A percentile compares a stretch with the other conserved stretches of the same genome.
Evolutionary conservation across 92 coral and sea anemone species (phyloP).

Genomic region (Phenganax subtilis): DNA sequence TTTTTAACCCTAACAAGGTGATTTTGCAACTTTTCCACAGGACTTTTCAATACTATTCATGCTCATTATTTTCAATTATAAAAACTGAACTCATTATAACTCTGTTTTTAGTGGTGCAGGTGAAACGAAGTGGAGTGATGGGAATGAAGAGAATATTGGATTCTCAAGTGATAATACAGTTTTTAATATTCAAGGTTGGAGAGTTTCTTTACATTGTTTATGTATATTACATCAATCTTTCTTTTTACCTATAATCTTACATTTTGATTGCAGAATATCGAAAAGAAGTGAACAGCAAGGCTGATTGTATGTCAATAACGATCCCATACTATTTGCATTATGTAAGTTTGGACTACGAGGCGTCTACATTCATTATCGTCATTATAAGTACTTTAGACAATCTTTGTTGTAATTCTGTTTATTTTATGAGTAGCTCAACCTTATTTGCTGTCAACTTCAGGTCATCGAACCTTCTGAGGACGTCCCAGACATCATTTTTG

Average conservation of each 20-base stretch:
- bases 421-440: background rate
- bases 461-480: conserved; percentile 30
- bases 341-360: conserved; percentile 51
- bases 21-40: background rate
- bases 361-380: background rate
- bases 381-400: background rate
- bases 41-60: background rate
- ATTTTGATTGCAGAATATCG: background rate
- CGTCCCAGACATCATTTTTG: conserved; percentile 22
- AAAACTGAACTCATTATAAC: background rate
- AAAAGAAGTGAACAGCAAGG: background rate
- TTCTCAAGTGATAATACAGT: background rate
- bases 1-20: conserved; percentile 82
- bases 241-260: background rate
- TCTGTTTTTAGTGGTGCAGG: conserved; percentile 6
- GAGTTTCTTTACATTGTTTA: background rate
- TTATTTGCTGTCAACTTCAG: background rate
- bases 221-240: background rate
- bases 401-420: background rate
- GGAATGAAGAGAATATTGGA: background rate
- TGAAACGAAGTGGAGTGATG: background rate
- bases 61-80: background rate
- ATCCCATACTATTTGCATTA: conserved; percentile 72
- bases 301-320: conserved; percentile 44
- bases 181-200: background rate